These are phyloP conservation scores for Paedocypris micromegethes DNA, from an alignment of 2,797 vertebrate genomes.

Conservation along the genomic window DNA sequence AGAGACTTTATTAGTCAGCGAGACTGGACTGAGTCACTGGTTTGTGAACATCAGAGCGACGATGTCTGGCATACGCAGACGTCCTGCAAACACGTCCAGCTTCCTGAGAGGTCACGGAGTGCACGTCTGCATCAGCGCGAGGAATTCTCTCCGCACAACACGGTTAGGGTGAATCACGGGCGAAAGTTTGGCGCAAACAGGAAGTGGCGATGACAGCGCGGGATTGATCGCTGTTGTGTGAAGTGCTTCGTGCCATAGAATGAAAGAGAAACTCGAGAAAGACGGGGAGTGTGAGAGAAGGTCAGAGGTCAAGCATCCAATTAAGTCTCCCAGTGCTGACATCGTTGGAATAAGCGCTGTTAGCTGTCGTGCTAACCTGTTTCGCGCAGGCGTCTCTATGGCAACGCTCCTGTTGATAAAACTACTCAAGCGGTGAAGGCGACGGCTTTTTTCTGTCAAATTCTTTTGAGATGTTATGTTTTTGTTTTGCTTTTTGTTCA, in stretches of 20 bases:
- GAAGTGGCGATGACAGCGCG: constrained; percentile 38
- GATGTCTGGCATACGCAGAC: constrained; percentile 9
- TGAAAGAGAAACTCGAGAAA: neutral
- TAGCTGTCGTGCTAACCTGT: no score
- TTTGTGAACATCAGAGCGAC: neutral
- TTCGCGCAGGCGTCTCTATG: constrained; percentile 27
- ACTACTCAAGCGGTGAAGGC: neutral
- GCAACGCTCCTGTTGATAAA: constrained; percentile 45
- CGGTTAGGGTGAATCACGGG: constrained; percentile 32
- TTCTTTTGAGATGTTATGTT: no score
- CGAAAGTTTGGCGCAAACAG: constrained; percentile 19
- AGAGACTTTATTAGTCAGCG: constrained; percentile 25
- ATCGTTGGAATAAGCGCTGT: no score
- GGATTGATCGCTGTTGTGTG: constrained; percentile 12
- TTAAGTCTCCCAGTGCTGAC: neutral
- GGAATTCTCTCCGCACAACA: no score
- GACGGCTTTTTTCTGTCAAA: no score
- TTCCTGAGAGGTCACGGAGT: constrained; percentile 6
- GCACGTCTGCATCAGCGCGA: neutral
- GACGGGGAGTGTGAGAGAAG: constrained; percentile 16
- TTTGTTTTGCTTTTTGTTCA: no score
- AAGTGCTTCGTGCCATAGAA: constrained; percentile 3
- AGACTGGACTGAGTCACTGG: constrained; percentile 22
- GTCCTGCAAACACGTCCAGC: constrained; percentile 33
- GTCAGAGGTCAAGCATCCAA: constrained; percentile 24